Conservation (phyloP, 2,113 vertebrate genomes). For the Scomber scombrus region DNA sequence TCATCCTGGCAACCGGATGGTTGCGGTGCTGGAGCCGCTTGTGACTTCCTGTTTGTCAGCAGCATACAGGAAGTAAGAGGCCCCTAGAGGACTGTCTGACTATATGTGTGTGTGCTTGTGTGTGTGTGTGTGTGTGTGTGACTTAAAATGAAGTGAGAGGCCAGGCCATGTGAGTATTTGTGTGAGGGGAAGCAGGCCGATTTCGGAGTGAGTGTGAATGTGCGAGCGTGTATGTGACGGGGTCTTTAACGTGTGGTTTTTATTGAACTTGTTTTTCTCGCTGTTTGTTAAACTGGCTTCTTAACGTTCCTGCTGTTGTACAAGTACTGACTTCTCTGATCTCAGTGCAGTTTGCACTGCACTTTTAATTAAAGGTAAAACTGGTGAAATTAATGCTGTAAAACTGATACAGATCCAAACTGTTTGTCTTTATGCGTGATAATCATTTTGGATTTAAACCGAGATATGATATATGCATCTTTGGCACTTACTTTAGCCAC, state of each 20-base stretch:
- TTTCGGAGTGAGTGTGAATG: neutral
- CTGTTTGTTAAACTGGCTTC: neutral
- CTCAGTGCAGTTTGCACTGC: neutral
- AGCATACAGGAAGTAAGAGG: slow-evolving; percentile 73
- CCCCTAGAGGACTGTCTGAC: slow-evolving; percentile 40
- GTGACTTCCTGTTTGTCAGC: slow-evolving; percentile 80
- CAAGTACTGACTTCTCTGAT: neutral
- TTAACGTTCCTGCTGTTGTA: neutral
- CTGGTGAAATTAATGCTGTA: neutral
- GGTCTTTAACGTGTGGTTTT: neutral
- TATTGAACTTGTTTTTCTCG: neutral
- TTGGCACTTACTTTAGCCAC: too few species aligned
- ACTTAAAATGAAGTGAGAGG: slow-evolving; percentile 25
- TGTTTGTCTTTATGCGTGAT: too few species aligned
- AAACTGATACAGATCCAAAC: neutral
- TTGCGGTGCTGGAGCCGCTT: slow-evolving; percentile 53
- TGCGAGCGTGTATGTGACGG: too few species aligned
- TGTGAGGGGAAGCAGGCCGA: neutral
- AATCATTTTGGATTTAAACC: too few species aligned
- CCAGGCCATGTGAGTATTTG: neutral
- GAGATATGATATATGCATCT: too few species aligned
- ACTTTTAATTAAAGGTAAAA: neutral
- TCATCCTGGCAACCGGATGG: slow-evolving; percentile 58
- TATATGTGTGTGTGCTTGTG: slow-evolving; percentile 23
- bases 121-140: neutral